A percentile compares a stretch with the other conserved stretches of the same genome.
Conservation (phyloP, 2,797 vertebrate species). For the Anabacerthia variegaticeps region DNA sequence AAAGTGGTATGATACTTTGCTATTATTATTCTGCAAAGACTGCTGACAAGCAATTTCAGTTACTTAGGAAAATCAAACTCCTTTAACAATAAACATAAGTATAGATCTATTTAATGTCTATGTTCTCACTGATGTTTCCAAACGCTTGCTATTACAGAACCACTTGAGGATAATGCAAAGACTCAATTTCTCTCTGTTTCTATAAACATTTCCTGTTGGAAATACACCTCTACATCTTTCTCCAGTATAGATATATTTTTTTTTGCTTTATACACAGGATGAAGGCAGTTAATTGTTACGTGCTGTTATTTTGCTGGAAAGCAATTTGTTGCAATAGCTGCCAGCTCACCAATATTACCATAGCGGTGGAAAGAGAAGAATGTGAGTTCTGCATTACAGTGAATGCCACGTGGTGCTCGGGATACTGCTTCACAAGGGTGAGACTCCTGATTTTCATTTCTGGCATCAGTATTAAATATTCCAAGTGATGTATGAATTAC, state of each 20-base stretch:
- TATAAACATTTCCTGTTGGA: not conserved
- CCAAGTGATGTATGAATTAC: not conserved
- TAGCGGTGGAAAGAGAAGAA: slow-evolving; percentile 84
- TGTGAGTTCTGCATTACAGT: slow-evolving; percentile 81
- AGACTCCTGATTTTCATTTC: not conserved
- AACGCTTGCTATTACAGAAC: not conserved
- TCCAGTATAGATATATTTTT: not conserved
- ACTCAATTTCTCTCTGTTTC: not conserved
- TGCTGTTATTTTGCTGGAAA: slow-evolving; percentile 79
- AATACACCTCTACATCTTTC: not conserved
- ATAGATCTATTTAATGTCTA: not conserved
- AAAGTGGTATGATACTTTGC: not conserved
- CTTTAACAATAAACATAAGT: not conserved
- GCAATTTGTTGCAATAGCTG: slow-evolving; percentile 78
- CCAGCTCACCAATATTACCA: slow-evolving; percentile 79
- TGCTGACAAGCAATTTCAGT: not conserved
- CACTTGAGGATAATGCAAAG: not conserved
- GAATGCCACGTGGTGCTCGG: slow-evolving; percentile 85
- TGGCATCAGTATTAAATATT: not conserved
- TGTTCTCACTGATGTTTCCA: not conserved
- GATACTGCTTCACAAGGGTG: slow-evolving; percentile 87
- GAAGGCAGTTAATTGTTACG: slow-evolving; percentile 74
- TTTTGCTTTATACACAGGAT: slow-evolving; percentile 72
- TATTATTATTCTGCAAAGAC: not conserved
- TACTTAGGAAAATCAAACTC: not conserved